phyloP scores from a whole-genome alignment of 1,140 invertebrate species.

The Rhopalosiphum padi region DNA sequence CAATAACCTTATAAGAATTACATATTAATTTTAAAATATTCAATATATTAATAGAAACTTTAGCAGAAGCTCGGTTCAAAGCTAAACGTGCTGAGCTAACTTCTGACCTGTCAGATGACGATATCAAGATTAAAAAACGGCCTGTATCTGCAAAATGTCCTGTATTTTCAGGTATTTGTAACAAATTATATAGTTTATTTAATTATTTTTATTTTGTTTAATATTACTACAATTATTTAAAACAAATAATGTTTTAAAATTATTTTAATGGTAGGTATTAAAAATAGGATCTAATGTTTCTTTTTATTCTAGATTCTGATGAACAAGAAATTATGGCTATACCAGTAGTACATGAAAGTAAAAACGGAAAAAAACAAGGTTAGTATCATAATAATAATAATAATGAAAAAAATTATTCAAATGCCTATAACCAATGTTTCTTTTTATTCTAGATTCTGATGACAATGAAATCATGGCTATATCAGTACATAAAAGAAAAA shows the following conservation, averaged over 20 bases:
- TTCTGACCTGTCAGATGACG: neutral
- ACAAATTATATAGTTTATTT: neutral
- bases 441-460: too few relatives aligned
- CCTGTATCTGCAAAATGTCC: neutral
- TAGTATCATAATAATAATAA: too few relatives aligned
- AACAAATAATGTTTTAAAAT: too few relatives aligned
- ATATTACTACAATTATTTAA: too few relatives aligned
- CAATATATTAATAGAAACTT: slow-evolving; percentile 4
- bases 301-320: too few relatives aligned
- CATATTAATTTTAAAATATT: slow-evolving; percentile 1
- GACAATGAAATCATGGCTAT: neutral
- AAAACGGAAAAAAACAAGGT: neutral
- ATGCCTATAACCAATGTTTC: too few relatives aligned
- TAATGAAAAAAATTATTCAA: too few relatives aligned
- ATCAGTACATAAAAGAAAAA: neutral
- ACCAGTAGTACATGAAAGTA: neutral
- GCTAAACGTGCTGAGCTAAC: neutral
- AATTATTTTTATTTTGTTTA: too few relatives aligned
- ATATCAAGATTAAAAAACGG: neutral
- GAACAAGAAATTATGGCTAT: neutral
- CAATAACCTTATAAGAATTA: too few relatives aligned
- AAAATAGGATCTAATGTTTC: too few relatives aligned
- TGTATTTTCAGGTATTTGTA: neutral
- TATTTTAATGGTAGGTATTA: too few relatives aligned
- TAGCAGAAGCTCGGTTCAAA: neutral